These are phyloP conservation scores for Phalacrocorax carbo DNA, from an alignment of 2,113 vertebrate genomes.

Conservation along the genomic window DNA sequence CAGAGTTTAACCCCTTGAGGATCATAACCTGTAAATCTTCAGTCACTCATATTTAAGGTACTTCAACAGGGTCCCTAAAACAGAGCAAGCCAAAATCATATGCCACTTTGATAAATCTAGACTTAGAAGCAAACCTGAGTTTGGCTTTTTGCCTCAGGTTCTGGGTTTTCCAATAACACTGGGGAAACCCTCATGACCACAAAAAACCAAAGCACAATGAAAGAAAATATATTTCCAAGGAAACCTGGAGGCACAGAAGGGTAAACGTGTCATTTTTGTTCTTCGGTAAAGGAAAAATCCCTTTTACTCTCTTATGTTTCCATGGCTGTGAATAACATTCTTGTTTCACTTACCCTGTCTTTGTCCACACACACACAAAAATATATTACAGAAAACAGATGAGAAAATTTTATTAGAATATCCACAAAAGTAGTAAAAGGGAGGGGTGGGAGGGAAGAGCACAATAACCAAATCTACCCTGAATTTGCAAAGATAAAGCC, in stretches of 20 bases:
- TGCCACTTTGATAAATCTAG: neutral
- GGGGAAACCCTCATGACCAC: neutral
- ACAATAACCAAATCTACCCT: neutral
- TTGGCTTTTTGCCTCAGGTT: neutral
- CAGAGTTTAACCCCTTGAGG: neutral
- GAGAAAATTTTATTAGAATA: neutral
- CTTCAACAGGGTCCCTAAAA: neutral
- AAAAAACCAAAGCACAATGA: constrained; percentile 22
- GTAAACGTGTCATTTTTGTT: neutral
- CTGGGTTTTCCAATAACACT: neutral
- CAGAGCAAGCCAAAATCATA: neutral
- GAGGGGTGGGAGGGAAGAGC: neutral
- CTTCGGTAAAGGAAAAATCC: neutral
- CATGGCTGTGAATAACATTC: neutral
- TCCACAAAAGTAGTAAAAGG: neutral
- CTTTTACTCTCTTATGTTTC: neutral
- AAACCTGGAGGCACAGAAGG: neutral
- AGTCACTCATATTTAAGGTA: neutral
- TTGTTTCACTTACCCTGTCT: neutral
- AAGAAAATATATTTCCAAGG: neutral
- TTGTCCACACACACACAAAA: neutral
- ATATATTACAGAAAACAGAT: neutral
- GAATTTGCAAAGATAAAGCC: neutral
- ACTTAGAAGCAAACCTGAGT: neutral
- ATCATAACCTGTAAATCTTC: neutral